phyloP scores from a whole-genome alignment of 2,888 invertebrate genomes.

The Encarsia formosa region DNA sequence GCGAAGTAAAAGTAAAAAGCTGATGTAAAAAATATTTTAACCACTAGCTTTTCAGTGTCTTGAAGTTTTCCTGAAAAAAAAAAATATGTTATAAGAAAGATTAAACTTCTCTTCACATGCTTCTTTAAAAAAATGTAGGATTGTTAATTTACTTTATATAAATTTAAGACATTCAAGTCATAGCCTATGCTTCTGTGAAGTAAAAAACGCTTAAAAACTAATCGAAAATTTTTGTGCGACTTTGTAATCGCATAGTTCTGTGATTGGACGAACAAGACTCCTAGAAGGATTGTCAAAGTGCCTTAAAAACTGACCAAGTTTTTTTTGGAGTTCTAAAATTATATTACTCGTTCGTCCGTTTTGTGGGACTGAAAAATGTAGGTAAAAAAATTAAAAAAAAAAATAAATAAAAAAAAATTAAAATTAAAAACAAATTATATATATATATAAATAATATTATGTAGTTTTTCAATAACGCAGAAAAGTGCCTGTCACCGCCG shows the following conservation, averaged over 20 bases:
- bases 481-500: slow-evolving; percentile 21
- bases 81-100: too few relatives aligned
- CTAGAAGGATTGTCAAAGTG: slow-evolving; percentile 9
- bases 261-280: slow-evolving; percentile 22
- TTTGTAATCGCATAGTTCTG: slow-evolving; percentile 16
- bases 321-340: slow-evolving; percentile 10
- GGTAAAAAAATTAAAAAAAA: slow-evolving; percentile 3
- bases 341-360: slow-evolving; percentile 18
- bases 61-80: too few relatives aligned
- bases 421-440: slow-evolving; percentile 7
- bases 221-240: slow-evolving; percentile 23
- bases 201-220: slow-evolving; percentile 16
- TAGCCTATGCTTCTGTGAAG: slow-evolving; percentile 23
- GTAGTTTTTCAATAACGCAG: slow-evolving; percentile 19
- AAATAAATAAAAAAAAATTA: slow-evolving; percentile 5
- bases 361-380: slow-evolving; percentile 15
- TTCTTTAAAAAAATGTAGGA: too few relatives aligned
- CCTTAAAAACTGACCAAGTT: slow-evolving; percentile 15
- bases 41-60: too few relatives aligned
- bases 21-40: too few relatives aligned
- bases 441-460: slow-evolving; percentile 11
- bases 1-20: too few relatives aligned
- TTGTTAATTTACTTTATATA: too few relatives aligned
- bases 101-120: too few relatives aligned
- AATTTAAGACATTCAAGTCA: too few relatives aligned